Percentiles rank a stretch among this genome's conserved stretches.
These are phyloP conservation scores for Poecilia picta DNA, from an alignment of 2,797 vertebrate genomes.

Conservation along the genomic window DNA sequence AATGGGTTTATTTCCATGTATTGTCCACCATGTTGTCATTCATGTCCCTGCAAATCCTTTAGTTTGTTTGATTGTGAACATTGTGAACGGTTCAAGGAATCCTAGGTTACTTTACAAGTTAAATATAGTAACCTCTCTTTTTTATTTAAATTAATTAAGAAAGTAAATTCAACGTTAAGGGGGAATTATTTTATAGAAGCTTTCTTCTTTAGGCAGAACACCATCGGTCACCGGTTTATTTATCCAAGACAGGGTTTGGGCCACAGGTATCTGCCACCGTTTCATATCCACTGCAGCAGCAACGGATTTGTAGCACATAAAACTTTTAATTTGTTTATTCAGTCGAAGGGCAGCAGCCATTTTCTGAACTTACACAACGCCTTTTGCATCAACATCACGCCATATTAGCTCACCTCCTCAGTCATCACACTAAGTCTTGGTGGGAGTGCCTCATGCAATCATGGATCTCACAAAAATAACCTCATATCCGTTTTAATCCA, in stretches of 20 bases:
- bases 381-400: slow-evolving; percentile 61
- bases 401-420: slow-evolving; percentile 70
- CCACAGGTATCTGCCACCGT: not conserved
- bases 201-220: not conserved
- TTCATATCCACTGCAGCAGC: slow-evolving; percentile 8
- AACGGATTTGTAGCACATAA: slow-evolving; percentile 11
- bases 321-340: slow-evolving; percentile 16
- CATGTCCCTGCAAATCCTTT: not conserved
- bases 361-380: slow-evolving; percentile 41
- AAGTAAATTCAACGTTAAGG: not conserved
- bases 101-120: not conserved
- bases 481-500: slow-evolving; percentile 80
- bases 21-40: not conserved
- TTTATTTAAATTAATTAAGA: not conserved
- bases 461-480: slow-evolving; percentile 80
- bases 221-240: not conserved
- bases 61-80: not conserved
- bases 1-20: not conserved
- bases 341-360: slow-evolving; percentile 27
- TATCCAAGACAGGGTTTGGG: not conserved
- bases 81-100: not conserved
- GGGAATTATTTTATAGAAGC: not conserved
- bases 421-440: slow-evolving; percentile 70
- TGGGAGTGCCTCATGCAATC: slow-evolving; percentile 75
- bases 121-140: not conserved